Evolutionary conservation across 2,113 vertebrate species (phyloP).

Genomic region (Anoura caudifer): DNA sequence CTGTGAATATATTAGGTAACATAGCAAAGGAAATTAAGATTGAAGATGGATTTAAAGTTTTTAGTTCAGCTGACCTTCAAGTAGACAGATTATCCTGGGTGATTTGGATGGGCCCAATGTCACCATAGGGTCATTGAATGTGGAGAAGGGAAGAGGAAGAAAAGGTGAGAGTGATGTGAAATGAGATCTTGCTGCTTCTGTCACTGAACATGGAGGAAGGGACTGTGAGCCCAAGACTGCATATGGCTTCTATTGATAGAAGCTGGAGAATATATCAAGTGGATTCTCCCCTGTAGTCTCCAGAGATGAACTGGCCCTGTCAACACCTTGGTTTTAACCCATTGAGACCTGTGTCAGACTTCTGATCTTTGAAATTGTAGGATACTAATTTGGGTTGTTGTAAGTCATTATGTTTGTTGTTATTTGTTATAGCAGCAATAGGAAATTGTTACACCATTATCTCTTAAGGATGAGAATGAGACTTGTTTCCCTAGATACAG

Average conservation of each 20-base stretch:
- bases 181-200: not conserved
- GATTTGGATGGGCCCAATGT: not conserved
- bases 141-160: not conserved
- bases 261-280: not conserved
- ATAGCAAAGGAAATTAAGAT: not conserved
- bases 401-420: not conserved
- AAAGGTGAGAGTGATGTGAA: not conserved
- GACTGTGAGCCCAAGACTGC: not conserved
- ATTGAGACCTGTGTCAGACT: not conserved
- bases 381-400: not conserved
- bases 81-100: slow-evolving; percentile 32
- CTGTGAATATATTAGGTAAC: not conserved
- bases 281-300: not conserved
- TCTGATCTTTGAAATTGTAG: not conserved
- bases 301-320: not conserved
- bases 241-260: not conserved
- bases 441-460: not conserved
- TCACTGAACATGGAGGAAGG: not conserved
- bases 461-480: not conserved
- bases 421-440: not conserved
- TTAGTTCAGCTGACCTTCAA: not conserved
- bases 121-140: not conserved
- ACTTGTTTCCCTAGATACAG: not conserved
- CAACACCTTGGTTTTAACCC: not conserved
- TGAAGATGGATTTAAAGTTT: not conserved